Conservation (phyloP, 2,113 vertebrate species). For the Phalacrocorax pelagicus region DNA sequence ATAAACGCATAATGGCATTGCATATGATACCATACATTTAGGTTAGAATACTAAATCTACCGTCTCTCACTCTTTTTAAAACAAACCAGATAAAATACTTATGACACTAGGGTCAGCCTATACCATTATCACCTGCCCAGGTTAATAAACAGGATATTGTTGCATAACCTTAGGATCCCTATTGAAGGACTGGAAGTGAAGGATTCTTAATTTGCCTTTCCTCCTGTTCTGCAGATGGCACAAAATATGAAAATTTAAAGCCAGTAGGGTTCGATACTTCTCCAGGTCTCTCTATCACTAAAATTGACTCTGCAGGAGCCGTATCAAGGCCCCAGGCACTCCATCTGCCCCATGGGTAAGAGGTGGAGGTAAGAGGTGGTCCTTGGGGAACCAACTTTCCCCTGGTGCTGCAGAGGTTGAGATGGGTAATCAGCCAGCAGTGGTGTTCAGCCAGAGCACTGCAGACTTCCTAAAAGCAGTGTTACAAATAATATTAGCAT, state of each 20-base stretch:
- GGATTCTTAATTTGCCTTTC: background rate
- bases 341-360: background rate
- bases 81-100: background rate
- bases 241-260: background rate
- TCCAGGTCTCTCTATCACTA: background rate
- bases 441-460: background rate
- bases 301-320: background rate
- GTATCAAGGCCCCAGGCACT: background rate
- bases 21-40: background rate
- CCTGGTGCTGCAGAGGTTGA: background rate
- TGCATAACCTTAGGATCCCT: background rate
- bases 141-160: background rate
- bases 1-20: background rate
- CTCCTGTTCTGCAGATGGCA: background rate
- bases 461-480: background rate
- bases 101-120: background rate
- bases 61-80: background rate
- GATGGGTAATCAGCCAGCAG: background rate
- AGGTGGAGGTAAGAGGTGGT: background rate
- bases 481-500: background rate
- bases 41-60: background rate
- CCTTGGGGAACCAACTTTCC: background rate
- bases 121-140: background rate
- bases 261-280: background rate
- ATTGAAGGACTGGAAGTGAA: background rate